Evolutionary conservation across 2,113 vertebrate species (phyloP), one percentile per base, ranked within the genome.

Genomic region (Malurus elegans): DNA sequence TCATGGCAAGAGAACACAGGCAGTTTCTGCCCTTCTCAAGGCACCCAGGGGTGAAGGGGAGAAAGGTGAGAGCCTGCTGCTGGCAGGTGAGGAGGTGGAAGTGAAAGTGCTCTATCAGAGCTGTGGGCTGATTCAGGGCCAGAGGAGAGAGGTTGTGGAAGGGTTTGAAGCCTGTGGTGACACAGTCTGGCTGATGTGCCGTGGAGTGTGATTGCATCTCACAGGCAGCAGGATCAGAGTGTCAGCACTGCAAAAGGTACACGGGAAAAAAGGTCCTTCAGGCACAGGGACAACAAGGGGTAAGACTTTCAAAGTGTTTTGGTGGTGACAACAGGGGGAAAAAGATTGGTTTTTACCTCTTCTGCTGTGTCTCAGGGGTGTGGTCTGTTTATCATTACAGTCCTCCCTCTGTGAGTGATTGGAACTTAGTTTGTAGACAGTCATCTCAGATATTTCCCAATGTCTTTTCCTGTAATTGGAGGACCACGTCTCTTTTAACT

Each of bases 21-120:
- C 64, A 65, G 34, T 67, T 19, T 3, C 23, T 4, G 2, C 42
- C 24, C 18, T 80, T 70, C 13, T 18, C 42, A 58, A 19, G n/a
- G 40, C 34, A n/a, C 6, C 2, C 0, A 0, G 24, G 48, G 32
- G 4, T 69, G 72, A 84, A 73, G 51, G 17, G 56, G 23, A 70
- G 24, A 54, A 84, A 50, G n/a, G 13, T 57, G 56, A 61, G 47
- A 80, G 34, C 32, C 40, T 0, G 0, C 40, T 0, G 0, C 9
- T 1, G 2, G 53, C 38, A 31, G 26, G 34, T 2, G 4, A 80
- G 44, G 53, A 61, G 54, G 32, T 1, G 5, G 62, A 57, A 86
- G 21, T 44, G 32, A 25, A 64, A 3, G 7, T 0, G 2, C 5
- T 10, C 20, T 56, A 64, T 61, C 54, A 36, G 50, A 47, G 64